These are phyloP conservation scores for Orthosia gothica DNA, from an alignment of 2,888 invertebrate species.

Conservation along the genomic window DNA sequence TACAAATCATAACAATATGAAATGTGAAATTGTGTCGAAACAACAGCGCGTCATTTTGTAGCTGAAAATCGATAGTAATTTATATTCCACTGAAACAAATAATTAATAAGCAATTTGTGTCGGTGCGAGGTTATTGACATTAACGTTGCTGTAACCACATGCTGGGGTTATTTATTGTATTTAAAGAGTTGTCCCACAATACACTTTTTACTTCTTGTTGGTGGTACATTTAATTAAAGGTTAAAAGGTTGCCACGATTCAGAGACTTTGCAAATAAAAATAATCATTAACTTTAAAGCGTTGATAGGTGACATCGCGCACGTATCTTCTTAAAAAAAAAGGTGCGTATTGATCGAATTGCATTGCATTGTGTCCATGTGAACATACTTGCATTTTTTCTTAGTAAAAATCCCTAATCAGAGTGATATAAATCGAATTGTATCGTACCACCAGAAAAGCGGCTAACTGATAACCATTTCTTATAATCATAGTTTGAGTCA, in stretches of 20 bases:
- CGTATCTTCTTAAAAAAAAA: no score
- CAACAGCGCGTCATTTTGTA: constrained; percentile 19
- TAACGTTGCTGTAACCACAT: constrained; percentile 37
- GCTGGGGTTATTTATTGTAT: constrained; percentile 15
- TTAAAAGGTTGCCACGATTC: not conserved
- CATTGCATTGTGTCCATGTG: no score
- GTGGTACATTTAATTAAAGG: not conserved
- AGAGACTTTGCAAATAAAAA: not conserved
- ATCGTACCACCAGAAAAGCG: no score
- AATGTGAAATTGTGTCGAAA: constrained; percentile 28
- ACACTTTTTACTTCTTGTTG: not conserved
- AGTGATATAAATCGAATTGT: no score
- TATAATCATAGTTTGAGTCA: no score
- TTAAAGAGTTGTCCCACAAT: not conserved
- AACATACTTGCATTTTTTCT: no score
- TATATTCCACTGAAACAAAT: constrained; percentile 59
- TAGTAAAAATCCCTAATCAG: no score
- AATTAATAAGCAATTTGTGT: constrained; percentile 56
- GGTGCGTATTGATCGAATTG: no score
- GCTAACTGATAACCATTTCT: no score
- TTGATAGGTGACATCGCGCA: no score
- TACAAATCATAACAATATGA: not conserved
- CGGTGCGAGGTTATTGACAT: constrained; percentile 41
- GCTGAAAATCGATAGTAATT: constrained; percentile 49
- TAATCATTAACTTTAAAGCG: no score